Evolutionary conservation across 2,888 invertebrate species (phyloP).

Genomic region (Chironomus riparius): DNA sequence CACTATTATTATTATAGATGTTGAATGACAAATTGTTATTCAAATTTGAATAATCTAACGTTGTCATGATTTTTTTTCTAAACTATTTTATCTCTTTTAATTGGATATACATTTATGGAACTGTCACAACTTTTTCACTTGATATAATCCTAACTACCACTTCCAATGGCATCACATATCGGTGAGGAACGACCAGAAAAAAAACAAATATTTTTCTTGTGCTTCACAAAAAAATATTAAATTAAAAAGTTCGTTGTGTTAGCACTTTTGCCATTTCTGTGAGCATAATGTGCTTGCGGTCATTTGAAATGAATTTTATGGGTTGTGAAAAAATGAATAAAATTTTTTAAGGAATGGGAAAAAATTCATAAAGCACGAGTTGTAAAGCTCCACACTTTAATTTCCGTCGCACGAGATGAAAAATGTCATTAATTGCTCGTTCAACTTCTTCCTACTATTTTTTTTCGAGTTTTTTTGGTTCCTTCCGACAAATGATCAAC

Average conservation of each 20-base stretch:
- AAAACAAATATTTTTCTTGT: background rate
- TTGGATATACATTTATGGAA: no score
- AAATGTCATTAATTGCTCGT: slow-evolving; percentile 1
- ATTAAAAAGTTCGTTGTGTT: background rate
- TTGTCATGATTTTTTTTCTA: background rate
- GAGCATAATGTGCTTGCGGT: background rate
- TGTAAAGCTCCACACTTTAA: background rate
- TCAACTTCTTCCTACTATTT: no score
- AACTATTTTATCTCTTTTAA: background rate
- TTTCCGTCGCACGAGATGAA: background rate
- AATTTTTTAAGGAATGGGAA: background rate
- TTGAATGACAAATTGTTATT: background rate
- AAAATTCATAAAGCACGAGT: background rate
- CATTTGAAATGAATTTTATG: background rate
- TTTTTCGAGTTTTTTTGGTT: no score
- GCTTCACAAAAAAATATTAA: background rate
- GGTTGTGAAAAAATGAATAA: background rate
- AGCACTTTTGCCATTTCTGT: background rate
- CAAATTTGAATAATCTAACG: background rate
- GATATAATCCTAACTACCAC: no score
- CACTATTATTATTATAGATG: background rate
- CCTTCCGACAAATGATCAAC: no score
- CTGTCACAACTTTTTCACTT: no score
- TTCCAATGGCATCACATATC: no score
- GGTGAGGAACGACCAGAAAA: background rate